Evolutionary conservation across 2,797 vertebrate species (phyloP), one percentile per base, ranked within the genome.

Genomic region (Sus cebifrons): DNA sequence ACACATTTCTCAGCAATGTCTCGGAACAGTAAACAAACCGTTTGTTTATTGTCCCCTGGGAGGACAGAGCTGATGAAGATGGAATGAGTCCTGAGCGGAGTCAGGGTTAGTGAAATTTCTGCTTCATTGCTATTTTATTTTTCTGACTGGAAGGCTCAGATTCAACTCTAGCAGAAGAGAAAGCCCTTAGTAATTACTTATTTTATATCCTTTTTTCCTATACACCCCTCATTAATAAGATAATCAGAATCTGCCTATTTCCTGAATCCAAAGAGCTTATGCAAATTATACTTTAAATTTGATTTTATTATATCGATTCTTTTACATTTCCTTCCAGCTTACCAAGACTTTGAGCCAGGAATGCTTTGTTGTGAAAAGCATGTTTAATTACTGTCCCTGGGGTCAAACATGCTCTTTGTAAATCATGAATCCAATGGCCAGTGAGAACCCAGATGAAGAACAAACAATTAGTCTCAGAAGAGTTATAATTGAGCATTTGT

Each of bases 401-500:
- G 74, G 58, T 96, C 94, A 94, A 78, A 89, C 40, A 15, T 92
- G 54, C 60, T 98, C 40, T 96, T 89, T 89, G 29, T 91, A 90
- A 78, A 95, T 84, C 36, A 40, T 13, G n/a, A 91, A 85, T 92
- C 54, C 58, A 64, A 56, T 84, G 86, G 52, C 68, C 64, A 75
- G 86, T 92, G 56, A 96, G 75, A 89, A 67, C 36, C 40, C 44
- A 93, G 93, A 89, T 18, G 58, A 96, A 94, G 81, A 93, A 96
- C 58, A 86, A 83, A 81, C 82, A 60, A 44, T 89, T 86, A 86
- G 70, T 86, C 40, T 97, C 96, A 75, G 18, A 90, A 96, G 86
- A 74, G 68, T 68, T 79, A 97, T 91, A 98, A 81, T 0, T 6
- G 93, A 91, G 64, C 65, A 67, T 94, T 98, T 98, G 94, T 67